Evolutionary conservation across 2,888 invertebrate genomes (phyloP).

Genomic region (Microctonus aethiopoides): DNA sequence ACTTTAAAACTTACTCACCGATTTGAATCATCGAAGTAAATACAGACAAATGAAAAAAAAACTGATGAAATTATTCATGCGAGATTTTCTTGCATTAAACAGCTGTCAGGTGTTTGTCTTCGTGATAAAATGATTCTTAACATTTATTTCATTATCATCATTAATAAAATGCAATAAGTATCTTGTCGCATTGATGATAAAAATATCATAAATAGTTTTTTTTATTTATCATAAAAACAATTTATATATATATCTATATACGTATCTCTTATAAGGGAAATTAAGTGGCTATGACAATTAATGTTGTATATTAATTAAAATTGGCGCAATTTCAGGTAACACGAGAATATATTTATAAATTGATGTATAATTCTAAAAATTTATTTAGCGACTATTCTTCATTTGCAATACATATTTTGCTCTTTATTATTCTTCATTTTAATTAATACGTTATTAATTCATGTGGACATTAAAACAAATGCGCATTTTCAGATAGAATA

Average conservation of each 20-base stretch:
- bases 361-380: conserved; percentile 21
- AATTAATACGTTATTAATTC: conserved; percentile 5
- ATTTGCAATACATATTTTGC: not conserved
- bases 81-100: not conserved
- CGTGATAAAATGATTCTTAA: not conserved
- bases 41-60: conserved; percentile 7
- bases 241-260: no score
- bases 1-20: conserved; percentile 48
- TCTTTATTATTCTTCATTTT: not conserved
- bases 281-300: not conserved
- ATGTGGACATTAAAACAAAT: not conserved
- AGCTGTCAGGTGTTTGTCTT: not conserved
- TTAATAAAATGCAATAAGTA: no score
- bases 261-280: not conserved
- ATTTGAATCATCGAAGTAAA: conserved; percentile 44
- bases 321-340: not conserved
- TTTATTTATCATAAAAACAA: not conserved
- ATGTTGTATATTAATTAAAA: not conserved
- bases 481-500: not conserved
- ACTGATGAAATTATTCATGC: not conserved
- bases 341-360: not conserved
- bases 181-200: not conserved
- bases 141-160: not conserved
- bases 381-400: not conserved
- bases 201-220: no score